Base-by-base conservation (phyloP, 2,888 invertebrate species). In the Agapostemon virescens region DNA sequence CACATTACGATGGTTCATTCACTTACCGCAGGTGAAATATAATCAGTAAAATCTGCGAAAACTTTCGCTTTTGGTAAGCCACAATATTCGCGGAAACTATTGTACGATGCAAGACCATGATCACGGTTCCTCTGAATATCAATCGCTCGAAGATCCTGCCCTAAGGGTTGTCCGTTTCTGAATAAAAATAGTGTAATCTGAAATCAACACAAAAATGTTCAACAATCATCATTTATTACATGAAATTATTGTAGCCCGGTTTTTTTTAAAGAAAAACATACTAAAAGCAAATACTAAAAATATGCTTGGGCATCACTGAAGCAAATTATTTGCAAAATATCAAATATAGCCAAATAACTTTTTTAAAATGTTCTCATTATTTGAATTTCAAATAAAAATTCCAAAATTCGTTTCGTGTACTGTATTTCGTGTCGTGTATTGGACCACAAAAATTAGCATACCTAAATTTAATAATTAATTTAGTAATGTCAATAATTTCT, bases 81-180 rank as follows among this genome's bases (percentile, higher is more conserved):
- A 89, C 97, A 97, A 83, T 95, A 96, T 15, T 95, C 95, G 74
- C 98, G 94, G 89, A 96, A 96, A 77, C 95, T 95, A 79, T 96
- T 95, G 92, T 98, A 98, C 0, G 95, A 95, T 6, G 96, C 96
- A 45, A 98, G 93, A 17, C 97, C 98, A 89, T 98, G 98, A 92
- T 98, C 98, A 69, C 98, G 95, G 84, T 97, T 96, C 83, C 98
- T 95, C 91, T 98, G 98, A 82, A 98, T 95, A 89, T 98, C 97
- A 45, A 95, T 95, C 0, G 98, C 96, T 63, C 97, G 95, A 79
- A 98, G 93, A 92, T 98, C 98, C 15, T 95, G 93, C 0, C 98
- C 98, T 85, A 98, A 96, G 2, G 95, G 95, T 90, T 94, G 95
- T 82, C 95, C 95, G 33, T 95, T 94, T 89, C 96, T 95, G 92